phyloP scores from a whole-genome alignment of 2,113 vertebrate genomes.

The Axis porcinus region DNA sequence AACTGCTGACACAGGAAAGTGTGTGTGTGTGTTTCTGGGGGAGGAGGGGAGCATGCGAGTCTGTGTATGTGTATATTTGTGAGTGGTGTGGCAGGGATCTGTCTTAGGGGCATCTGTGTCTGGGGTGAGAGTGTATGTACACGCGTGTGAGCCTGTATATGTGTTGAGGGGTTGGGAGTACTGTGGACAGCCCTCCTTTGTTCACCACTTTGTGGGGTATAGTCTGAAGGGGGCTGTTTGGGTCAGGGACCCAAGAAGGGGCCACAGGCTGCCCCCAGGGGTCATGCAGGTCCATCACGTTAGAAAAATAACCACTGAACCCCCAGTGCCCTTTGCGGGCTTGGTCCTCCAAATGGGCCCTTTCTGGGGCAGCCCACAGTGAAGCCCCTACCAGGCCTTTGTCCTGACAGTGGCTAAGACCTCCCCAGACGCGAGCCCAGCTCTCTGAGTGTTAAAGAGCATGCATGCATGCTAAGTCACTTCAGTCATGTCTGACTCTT shows the following conservation, averaged over 20 bases:
- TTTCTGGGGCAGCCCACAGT: too few species aligned
- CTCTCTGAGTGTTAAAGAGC: not conserved
- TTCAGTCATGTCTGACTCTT: not conserved
- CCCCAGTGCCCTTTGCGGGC: fast-evolving
- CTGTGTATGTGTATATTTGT: not conserved
- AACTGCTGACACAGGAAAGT: not conserved
- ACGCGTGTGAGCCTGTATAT: fast-evolving
- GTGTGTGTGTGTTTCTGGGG: not conserved
- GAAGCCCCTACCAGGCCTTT: not conserved
- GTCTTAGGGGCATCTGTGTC: not conserved
- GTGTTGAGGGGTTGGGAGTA: not conserved
- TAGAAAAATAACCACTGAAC: not conserved
- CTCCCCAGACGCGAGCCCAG: not conserved
- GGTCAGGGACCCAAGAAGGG: too few species aligned
- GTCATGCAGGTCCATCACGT: not conserved
- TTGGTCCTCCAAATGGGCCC: too few species aligned
- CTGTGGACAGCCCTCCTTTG: not conserved
- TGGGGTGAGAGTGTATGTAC: not conserved
- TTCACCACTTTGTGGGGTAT: not conserved
- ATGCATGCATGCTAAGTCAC: not conserved
- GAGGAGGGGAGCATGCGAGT: not conserved
- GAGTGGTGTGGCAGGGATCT: not conserved
- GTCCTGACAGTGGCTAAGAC: not conserved
- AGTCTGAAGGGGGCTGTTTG: not conserved
- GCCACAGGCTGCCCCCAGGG: not conserved